Percentiles rank a stretch among this genome's conserved stretches.
phyloP scores from a whole-genome alignment of 1,140 invertebrate genomes.

The honey bee (Apis mellifera) region Amel_HAv3.1 CM009938.2:9456501-9457000 shows the following conservation, averaged over 20 bases:
- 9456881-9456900: not conserved
- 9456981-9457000: not conserved
- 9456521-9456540: not conserved
- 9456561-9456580: not conserved
- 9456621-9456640: slow-evolving; percentile 2
- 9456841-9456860: not conserved
- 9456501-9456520: not conserved
- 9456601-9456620: slow-evolving; percentile 2
- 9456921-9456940: slow-evolving; percentile 8
- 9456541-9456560: not conserved
- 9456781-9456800: slow-evolving; percentile 23
- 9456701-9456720: slow-evolving; percentile 70
- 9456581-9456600: no score
- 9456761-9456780: not conserved
- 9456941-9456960: not conserved
- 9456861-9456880: not conserved
- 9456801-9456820: slow-evolving; percentile 10
- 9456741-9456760: slow-evolving; percentile 65
- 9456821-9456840: not conserved
- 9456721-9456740: slow-evolving; percentile 73
- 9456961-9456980: no score
- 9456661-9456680: not conserved
- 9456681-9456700: slow-evolving; percentile 58
- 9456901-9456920: slow-evolving; percentile 8
- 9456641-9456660: not conserved